phyloP scores from a whole-genome alignment of 2,113 vertebrate species.

The Toxotes jaculatrix region DNA sequence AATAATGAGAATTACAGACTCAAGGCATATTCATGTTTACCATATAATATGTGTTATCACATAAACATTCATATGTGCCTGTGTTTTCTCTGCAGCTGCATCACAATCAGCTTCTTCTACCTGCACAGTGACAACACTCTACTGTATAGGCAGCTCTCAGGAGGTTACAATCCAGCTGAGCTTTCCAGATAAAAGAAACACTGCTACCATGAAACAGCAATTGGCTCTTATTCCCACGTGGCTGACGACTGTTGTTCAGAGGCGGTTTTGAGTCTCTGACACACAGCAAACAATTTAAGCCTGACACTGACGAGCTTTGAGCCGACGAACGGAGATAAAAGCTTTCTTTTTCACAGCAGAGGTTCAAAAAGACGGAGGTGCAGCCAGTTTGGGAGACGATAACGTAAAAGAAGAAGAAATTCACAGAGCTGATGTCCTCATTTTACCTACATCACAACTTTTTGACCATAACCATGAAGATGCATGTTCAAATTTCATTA shows the following conservation, averaged over 20 bases:
- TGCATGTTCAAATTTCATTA: neutral
- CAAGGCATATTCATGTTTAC: constrained; percentile 14
- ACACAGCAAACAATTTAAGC: constrained; percentile 41
- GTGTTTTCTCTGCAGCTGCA: constrained; percentile 36
- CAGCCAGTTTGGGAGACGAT: neutral
- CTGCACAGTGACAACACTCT: constrained; percentile 37
- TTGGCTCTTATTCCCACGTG: constrained; percentile 57
- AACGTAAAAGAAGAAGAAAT: neutral
- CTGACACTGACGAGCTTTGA: constrained; percentile 18
- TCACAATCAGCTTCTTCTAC: constrained; percentile 23
- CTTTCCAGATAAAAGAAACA: constrained; percentile 41
- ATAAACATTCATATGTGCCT: neutral
- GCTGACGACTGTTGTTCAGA: constrained; percentile 46
- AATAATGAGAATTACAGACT: constrained; percentile 20
- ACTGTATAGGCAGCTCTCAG: constrained; percentile 21
- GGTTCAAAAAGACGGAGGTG: constrained; percentile 15
- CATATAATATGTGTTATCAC: neutral
- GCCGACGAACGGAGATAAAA: constrained; percentile 39
- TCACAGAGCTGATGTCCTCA: neutral
- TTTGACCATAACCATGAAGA: neutral
- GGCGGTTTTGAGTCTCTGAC: constrained; percentile 32
- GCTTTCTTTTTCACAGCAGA: neutral
- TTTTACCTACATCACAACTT: neutral
- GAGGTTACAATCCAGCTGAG: constrained; percentile 43
- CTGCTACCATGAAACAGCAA: constrained; percentile 35